Base-by-base conservation (phyloP, 2,888 invertebrate genomes). In the Oscheius sp. region DNA sequence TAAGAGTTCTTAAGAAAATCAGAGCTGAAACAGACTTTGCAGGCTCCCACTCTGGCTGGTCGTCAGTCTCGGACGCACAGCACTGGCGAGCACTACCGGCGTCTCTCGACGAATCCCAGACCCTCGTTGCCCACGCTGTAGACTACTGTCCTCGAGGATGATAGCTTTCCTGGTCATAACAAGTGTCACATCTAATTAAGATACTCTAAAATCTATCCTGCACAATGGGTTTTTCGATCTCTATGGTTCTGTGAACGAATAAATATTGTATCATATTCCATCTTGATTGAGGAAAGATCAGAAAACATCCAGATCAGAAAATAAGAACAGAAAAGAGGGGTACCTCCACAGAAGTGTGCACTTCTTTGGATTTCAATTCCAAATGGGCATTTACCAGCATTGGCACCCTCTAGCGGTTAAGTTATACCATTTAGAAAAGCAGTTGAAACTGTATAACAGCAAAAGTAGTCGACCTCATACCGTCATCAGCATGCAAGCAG, bases 101-200 rank as follows among this genome's bases (percentile, higher is more conserved):
- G 68, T 32, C 68, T 68, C 32, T 68, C 68, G 13, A 68, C 53
- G 68, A 68, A 68, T 68, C 68, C 68, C 32, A 53, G 68, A 29
- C 55, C 53, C 55, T 68, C 68, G 53, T 68, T 68, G 42, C 68
- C 68, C n/a, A 55, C 55, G 13, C 51, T 65, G 68, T 68, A 68
- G 35, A 68, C 35, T 63, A 63, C 42, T 10, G 48, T 63, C 63
- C 48, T 29, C 63, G 47, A 48, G n/a, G 48, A 29, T 63, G 33
- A 63, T 7, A 21, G 47, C 63, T 33, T 35, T 42, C n/a, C 42
- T 42, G 42, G 42, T 60, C 60, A 29, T 60, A 35, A 37, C n/a
- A 60, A 37, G 60, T 60, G 42, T 60, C 60, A 42, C 60, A 60
- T 35, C 9, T 32, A 60, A 32, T 60, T 21, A 53, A 11, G 47